Conservation (phyloP, 2,797 vertebrate species). For the Hoplostethus atlanticus region DNA sequence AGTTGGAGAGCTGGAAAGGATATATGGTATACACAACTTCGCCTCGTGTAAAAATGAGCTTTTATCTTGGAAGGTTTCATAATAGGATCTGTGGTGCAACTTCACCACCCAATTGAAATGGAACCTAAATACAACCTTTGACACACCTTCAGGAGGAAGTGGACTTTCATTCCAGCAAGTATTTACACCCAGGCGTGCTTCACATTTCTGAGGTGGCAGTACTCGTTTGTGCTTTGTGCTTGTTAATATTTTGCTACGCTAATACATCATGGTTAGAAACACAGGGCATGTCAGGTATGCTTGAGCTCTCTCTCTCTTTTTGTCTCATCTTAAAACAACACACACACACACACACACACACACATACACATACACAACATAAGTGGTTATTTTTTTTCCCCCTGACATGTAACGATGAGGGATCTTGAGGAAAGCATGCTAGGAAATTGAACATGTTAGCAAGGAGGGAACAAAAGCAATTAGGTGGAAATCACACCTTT, state of each 20-base stretch:
- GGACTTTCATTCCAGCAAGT: constrained; percentile 51
- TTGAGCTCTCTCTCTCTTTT: not conserved
- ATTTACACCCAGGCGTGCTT: constrained; percentile 28
- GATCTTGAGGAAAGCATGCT: not conserved
- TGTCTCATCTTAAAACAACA: not conserved
- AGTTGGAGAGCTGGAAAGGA: not conserved
- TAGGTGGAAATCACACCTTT: not conserved
- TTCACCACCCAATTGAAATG: not conserved
- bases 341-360: constrained; percentile 12
- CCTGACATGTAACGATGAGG: too few species aligned
- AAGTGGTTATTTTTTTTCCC: too few species aligned
- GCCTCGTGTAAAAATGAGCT: not conserved
- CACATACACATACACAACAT: not conserved
- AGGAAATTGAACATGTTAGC: constrained; percentile 16
- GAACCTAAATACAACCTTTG: constrained; percentile 6
- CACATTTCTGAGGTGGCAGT: constrained; percentile 54
- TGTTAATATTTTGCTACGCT: constrained; percentile 43
- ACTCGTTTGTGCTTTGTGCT: constrained; percentile 47
- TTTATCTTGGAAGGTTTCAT: not conserved
- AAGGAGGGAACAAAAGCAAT: not conserved
- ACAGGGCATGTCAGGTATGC: constrained; percentile 65
- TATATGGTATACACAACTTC: not conserved
- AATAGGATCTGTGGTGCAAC: not conserved
- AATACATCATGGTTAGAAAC: constrained; percentile 29
- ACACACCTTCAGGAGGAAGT: constrained; percentile 35